phyloP scores from a whole-genome alignment of 23 tunicate genomes.

The Botrylloides violaceus region DNA sequence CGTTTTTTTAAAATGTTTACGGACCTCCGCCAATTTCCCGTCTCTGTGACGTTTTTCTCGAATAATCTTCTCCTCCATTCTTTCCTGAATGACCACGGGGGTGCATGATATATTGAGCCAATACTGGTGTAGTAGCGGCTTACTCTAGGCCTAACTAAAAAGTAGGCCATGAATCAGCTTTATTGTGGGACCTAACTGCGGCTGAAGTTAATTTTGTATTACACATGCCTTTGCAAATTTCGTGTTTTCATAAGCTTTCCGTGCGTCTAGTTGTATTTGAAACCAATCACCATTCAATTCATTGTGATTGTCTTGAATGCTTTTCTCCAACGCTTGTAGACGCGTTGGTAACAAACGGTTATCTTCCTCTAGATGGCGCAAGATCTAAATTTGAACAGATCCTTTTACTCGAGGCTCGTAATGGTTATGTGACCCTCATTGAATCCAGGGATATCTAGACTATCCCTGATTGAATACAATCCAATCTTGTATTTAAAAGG shows the following conservation, averaged over 20 bases:
- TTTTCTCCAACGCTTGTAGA: conserved; percentile 28
- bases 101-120: too few relatives aligned
- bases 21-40: conserved; percentile 28
- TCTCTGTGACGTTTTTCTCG: conserved; percentile 45
- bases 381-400: conserved; percentile 27
- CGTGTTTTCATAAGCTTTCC: conserved; percentile 38
- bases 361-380: conserved; percentile 35
- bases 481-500: too few relatives aligned
- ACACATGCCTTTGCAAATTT: conserved; percentile 51
- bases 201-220: too few relatives aligned
- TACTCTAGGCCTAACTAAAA: too few relatives aligned
- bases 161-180: too few relatives aligned
- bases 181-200: too few relatives aligned
- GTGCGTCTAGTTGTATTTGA: conserved; percentile 40
- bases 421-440: too few relatives aligned
- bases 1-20: conserved; percentile 44
- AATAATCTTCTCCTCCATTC: conserved; percentile 35
- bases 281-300: conserved; percentile 38
- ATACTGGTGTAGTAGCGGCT: too few relatives aligned
- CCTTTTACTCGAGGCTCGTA: too few relatives aligned
- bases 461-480: too few relatives aligned
- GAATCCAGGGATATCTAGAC: too few relatives aligned
- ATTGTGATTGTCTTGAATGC: conserved; percentile 20
- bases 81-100: conserved; percentile 41
- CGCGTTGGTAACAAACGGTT: conserved; percentile 35